These are phyloP conservation scores for Pseudococcus jackbeardsleyi DNA, from an alignment of 2,888 invertebrate genomes.

Conservation along the genomic window DNA sequence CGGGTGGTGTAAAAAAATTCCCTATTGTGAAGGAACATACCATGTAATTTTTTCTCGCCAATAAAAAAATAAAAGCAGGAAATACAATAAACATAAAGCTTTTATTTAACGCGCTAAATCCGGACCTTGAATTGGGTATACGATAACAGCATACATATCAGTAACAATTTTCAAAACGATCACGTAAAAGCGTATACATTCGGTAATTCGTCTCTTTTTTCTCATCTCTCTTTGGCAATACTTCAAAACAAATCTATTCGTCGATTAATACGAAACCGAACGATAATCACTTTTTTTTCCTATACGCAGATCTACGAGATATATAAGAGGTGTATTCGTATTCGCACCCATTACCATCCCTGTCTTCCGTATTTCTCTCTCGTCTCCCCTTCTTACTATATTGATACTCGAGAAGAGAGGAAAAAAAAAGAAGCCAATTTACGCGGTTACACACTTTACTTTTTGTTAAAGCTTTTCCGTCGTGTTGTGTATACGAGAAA, in stretches of 20 bases:
- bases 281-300: constrained; percentile 26
- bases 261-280: constrained; percentile 3
- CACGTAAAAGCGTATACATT: constrained; percentile 7
- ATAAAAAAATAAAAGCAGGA: constrained; percentile 34
- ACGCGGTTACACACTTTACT: constrained; percentile 36
- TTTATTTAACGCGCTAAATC: constrained; percentile 37
- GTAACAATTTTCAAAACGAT: constrained; percentile 33
- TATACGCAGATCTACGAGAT: not conserved
- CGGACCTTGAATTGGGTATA: constrained; percentile 10
- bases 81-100: constrained; percentile 27
- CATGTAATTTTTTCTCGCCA: constrained; percentile 24
- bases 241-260: constrained; percentile 40
- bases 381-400: not conserved
- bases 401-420: constrained; percentile 3
- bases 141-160: constrained; percentile 40
- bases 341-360: not conserved
- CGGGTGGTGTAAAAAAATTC: not conserved
- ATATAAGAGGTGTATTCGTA: not conserved
- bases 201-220: constrained; percentile 16
- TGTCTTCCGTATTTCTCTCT: too few species aligned
- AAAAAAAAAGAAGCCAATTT: constrained; percentile 13
- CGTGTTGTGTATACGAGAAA: not conserved
- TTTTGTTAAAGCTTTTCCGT: constrained; percentile 33
- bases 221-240: constrained; percentile 20
- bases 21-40: not conserved